phyloP scores from a whole-genome alignment of 2,888 invertebrate species.

The Caenorhabditis doughertyi region DNA sequence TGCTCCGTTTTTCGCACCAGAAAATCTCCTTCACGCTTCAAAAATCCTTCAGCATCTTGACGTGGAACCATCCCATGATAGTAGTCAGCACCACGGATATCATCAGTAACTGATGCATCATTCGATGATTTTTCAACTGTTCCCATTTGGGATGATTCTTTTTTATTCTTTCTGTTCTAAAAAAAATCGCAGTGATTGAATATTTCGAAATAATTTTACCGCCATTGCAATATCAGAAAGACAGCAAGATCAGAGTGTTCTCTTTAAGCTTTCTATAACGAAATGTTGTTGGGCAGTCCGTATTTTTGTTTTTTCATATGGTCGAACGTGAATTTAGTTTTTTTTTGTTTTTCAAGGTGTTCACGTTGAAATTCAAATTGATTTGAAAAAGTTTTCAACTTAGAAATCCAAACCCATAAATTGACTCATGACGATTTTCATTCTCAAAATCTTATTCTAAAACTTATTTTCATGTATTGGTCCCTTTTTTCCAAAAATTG shows the following conservation, averaged over 20 bases:
- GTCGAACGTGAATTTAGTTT: too few relatives aligned
- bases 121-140: slow-evolving; percentile 55
- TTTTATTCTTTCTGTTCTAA: slow-evolving; percentile 57
- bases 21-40: slow-evolving; percentile 77
- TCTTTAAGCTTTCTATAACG: neutral
- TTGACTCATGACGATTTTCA: too few relatives aligned
- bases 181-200: neutral
- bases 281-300: too few relatives aligned
- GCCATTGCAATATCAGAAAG: slow-evolving; percentile 38
- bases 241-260: neutral
- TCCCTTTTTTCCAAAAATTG: neutral
- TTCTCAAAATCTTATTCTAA: too few relatives aligned
- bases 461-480: too few relatives aligned
- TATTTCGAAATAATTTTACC: neutral
- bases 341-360: neutral
- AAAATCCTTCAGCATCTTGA: slow-evolving; percentile 72
- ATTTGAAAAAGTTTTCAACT: neutral
- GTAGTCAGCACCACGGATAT: slow-evolving; percentile 76
- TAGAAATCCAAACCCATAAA: too few relatives aligned
- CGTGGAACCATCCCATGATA: slow-evolving; percentile 79
- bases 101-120: slow-evolving; percentile 72
- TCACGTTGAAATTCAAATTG: neutral
- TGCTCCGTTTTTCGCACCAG: slow-evolving; percentile 76
- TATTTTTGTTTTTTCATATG: too few relatives aligned
- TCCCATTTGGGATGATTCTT: slow-evolving; percentile 59